Percentiles rank a stretch among this genome's conserved stretches.
Conservation (phyloP, 2,113 vertebrate genomes). For the Oreocharis arfaki region DNA sequence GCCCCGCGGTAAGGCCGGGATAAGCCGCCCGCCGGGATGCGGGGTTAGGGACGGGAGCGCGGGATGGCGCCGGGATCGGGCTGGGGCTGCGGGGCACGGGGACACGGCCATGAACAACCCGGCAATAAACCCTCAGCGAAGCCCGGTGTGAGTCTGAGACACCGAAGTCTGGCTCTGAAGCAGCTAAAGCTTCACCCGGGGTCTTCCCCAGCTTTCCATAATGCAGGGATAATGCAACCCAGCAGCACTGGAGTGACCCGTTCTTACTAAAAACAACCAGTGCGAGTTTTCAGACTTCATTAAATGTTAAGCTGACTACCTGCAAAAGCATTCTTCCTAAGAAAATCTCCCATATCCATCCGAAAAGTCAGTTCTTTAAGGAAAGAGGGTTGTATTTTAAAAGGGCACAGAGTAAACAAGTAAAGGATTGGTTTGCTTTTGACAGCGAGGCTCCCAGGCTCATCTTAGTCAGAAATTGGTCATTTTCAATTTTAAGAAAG, state of each 20-base stretch:
- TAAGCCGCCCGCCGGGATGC: neutral
- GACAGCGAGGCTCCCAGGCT: neutral
- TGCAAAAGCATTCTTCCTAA: neutral
- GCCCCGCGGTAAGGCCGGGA: constrained; percentile 72
- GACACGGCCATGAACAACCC: neutral
- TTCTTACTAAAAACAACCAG: accelerated
- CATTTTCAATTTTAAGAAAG: neutral
- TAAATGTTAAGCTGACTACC: too few species aligned
- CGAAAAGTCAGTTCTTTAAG: neutral
- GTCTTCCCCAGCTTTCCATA: accelerated
- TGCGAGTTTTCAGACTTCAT: accelerated
- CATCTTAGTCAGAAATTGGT: neutral
- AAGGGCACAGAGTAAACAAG: neutral
- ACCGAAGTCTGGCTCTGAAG: accelerated
- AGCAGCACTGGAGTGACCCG: accelerated
- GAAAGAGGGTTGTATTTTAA: accelerated
- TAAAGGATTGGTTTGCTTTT: neutral
- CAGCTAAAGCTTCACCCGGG: neutral
- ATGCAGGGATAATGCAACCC: too few species aligned
- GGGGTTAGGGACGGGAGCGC: accelerated
- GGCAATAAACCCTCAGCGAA: accelerated
- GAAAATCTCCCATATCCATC: accelerated
- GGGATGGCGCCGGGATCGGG: neutral
- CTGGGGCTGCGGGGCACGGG: neutral
- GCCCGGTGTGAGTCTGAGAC: accelerated